Base-by-base conservation (phyloP, 2,888 invertebrate genomes). In the Anodontia alba region DNA sequence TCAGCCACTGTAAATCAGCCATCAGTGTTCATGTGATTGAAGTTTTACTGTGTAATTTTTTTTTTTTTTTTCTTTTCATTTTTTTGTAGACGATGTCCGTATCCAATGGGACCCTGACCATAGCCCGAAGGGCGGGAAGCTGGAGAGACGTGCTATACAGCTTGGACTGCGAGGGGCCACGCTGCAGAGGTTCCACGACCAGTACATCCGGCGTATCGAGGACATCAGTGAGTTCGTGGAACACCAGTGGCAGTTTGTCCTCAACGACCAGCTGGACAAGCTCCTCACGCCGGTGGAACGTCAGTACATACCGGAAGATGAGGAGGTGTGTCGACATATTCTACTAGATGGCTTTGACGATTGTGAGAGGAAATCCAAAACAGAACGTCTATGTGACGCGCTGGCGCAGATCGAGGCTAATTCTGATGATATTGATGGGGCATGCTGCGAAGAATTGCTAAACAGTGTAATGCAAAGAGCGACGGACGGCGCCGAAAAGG, bases 91-190 rank as follows among this genome's bases (percentile, higher is more conserved):
- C 49, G 62, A 78, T 31, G 90, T 91, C 5, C 81, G 91, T 20
- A 80, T 91, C 3, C 91, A 91, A 76, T 91, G 91, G 91, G 91
- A 91, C 76, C 91, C 92, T 1, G 92, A 92, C 66, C 92, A 92
- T 69, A 42, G 73, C 36, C 92, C 92, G 7, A 73, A 67, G 8
- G 87, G 87, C 17, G 71, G 42, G 2, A 90, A 90, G 57, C 38
- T 70, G 15, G 67, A 71, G 0, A 74, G 92, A 66, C 83, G 90
- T 51, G 92, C 92, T 8, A 88, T 92, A 70, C 92, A 92, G 72
- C 84, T 92, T 1, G 92, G 92, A 17, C 76, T 92, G 8, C 86
- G 90, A 62, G 88, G 89, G 36, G 75, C 88, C 77, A 88, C 86
- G 2, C 57, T 91, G 33, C 46, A 78, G 51, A 85, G 78, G 66